A percentile compares a stretch with the other conserved stretches of the same genome.
phyloP scores from a whole-genome alignment of 2,797 vertebrate genomes.

The Melanotaenia trifasciata region DNA sequence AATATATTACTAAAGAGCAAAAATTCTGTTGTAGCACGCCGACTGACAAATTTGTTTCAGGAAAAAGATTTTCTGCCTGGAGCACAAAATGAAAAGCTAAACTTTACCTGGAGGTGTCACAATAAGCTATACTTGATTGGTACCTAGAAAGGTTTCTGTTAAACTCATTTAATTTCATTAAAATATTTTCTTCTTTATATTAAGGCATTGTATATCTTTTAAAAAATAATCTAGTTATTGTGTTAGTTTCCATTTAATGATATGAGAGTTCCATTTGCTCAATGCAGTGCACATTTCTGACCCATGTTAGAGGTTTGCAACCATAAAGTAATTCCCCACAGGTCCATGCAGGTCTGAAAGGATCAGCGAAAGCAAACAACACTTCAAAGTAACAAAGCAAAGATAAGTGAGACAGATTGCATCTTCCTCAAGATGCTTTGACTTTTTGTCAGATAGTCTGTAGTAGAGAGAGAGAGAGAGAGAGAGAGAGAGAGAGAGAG shows the following conservation, averaged over 20 bases:
- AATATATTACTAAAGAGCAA: no score
- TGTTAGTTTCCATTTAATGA: slow-evolving; percentile 4
- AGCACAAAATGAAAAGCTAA: no score
- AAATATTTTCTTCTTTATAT: neutral
- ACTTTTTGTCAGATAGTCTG: slow-evolving; percentile 57
- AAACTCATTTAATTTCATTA: neutral
- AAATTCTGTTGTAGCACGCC: no score
- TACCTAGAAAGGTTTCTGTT: neutral
- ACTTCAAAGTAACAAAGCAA: slow-evolving; percentile 65
- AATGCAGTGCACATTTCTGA: slow-evolving; percentile 16
- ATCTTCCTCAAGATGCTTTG: slow-evolving; percentile 57
- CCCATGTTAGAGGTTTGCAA: slow-evolving; percentile 9
- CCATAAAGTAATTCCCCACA: slow-evolving; percentile 44
- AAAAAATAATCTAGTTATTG: slow-evolving; percentile 1
- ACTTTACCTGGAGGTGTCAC: neutral
- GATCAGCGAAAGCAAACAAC: slow-evolving; percentile 54
- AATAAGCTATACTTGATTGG: neutral
- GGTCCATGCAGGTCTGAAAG: slow-evolving; percentile 45
- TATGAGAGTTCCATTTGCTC: neutral
- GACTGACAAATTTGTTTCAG: no score
- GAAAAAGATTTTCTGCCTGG: no score
- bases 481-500: no score
- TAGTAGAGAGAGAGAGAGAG: slow-evolving; percentile 37
- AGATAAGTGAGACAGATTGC: slow-evolving; percentile 64
- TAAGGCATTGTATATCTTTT: neutral